Evolutionary conservation across 2,888 invertebrate genomes (phyloP).

Genomic region (Thymelicus sylvestris): DNA sequence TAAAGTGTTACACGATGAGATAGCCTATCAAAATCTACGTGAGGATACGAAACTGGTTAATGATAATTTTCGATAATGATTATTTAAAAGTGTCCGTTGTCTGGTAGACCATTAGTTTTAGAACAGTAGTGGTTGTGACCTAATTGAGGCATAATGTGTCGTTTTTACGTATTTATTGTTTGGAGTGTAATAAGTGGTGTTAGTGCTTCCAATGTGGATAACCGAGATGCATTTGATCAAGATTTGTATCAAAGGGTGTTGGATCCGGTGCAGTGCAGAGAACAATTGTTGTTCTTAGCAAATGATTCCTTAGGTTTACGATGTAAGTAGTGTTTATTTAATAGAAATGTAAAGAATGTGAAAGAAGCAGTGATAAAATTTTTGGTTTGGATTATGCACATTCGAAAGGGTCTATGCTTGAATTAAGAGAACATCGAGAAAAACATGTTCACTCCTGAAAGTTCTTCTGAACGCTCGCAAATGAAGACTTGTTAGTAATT

Average conservation of each 20-base stretch:
- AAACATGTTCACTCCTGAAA: too few relatives aligned
- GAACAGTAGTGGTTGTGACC: not conserved
- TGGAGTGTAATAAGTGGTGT: not conserved
- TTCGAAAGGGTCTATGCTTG: too few relatives aligned
- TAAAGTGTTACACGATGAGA: not conserved
- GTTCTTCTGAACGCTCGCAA: too few relatives aligned
- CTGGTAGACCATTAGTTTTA: constrained; percentile 2
- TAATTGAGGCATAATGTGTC: constrained; percentile 6
- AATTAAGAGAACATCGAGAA: too few relatives aligned
- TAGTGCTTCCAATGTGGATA: constrained; percentile 8
- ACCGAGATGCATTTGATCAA: constrained; percentile 40
- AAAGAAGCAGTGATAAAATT: too few relatives aligned
- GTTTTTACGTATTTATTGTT: constrained; percentile 3
- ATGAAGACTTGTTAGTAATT: too few relatives aligned
- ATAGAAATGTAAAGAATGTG: too few relatives aligned
- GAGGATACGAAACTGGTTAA: not conserved
- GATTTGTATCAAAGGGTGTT: constrained; percentile 39
- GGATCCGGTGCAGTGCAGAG: constrained; percentile 35
- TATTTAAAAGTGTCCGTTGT: constrained; percentile 7
- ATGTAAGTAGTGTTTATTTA: constrained; percentile 38
- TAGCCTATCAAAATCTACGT: constrained; percentile 4
- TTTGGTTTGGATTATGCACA: too few relatives aligned
- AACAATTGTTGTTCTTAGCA: constrained; percentile 39
- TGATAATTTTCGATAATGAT: constrained; percentile 9
- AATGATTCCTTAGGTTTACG: constrained; percentile 38